phyloP scores from a whole-genome alignment of 2,888 invertebrate genomes.

The Dorcus parallelipipedus region DNA sequence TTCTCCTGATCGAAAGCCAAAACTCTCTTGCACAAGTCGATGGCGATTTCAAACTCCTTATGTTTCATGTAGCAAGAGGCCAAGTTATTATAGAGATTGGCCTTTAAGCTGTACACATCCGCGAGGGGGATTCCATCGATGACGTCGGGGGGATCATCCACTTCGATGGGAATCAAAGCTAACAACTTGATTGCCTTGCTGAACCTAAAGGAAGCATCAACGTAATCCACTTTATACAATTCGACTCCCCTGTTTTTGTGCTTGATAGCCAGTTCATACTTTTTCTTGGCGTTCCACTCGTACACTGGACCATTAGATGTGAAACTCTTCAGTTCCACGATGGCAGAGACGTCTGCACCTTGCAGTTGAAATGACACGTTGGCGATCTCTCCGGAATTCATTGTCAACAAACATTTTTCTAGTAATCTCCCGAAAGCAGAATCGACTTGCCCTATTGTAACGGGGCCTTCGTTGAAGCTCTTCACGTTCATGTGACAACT shows the following conservation, averaged over 20 bases:
- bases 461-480: constrained; percentile 25
- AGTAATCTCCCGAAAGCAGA: constrained; percentile 50
- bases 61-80: constrained; percentile 75
- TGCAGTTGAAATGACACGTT: constrained; percentile 46
- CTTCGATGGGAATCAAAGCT: constrained; percentile 58
- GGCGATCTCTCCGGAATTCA: constrained; percentile 50
- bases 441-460: constrained; percentile 47
- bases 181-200: constrained; percentile 71
- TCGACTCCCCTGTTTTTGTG: constrained; percentile 56
- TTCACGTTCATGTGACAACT: constrained; percentile 20
- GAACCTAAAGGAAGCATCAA: constrained; percentile 72
- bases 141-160: constrained; percentile 47
- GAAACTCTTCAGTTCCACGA: constrained; percentile 44
- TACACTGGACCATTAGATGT: constrained; percentile 47
- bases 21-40: constrained; percentile 58
- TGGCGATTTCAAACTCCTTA: constrained; percentile 62
- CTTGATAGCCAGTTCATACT: constrained; percentile 45
- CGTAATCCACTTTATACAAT: constrained; percentile 59
- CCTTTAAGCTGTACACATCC: constrained; percentile 58
- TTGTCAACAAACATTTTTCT: constrained; percentile 50
- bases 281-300: constrained; percentile 45
- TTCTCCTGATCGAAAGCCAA: constrained; percentile 40
- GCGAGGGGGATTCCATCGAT: constrained; percentile 52
- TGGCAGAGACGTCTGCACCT: constrained; percentile 36
- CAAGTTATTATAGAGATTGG: constrained; percentile 75